Evolutionary conservation across 2,888 invertebrate species (phyloP).

Genomic region (Caenorhabditis japonica): DNA sequence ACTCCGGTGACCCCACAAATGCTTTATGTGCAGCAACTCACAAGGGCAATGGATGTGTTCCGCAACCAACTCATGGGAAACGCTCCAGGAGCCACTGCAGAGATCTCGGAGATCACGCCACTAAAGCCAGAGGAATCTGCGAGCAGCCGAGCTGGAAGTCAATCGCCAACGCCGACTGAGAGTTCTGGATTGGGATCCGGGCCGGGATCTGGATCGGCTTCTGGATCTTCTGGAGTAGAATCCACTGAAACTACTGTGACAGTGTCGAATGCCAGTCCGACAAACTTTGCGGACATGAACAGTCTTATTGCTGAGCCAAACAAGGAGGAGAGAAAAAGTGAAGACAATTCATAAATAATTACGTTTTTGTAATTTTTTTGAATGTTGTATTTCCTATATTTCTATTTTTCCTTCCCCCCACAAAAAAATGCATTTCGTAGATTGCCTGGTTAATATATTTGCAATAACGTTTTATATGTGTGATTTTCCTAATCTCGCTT

Average conservation of each 20-base stretch:
- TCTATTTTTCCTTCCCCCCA: not conserved
- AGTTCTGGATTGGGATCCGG: slow-evolving; percentile 8
- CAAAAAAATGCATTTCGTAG: slow-evolving; percentile 20
- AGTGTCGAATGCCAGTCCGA: slow-evolving; percentile 16
- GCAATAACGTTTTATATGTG: slow-evolving; percentile 50
- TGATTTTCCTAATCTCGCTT: slow-evolving; percentile 31
- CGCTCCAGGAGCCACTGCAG: slow-evolving; percentile 28
- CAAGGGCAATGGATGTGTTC: slow-evolving; percentile 57
- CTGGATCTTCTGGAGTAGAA: no score
- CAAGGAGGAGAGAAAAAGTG: slow-evolving; percentile 18
- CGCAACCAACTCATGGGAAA: slow-evolving; percentile 26
- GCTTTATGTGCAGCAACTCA: slow-evolving; percentile 55
- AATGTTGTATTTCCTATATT: not conserved
- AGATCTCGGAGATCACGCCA: slow-evolving; percentile 18
- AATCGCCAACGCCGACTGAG: slow-evolving; percentile 37
- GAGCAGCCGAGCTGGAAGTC: slow-evolving; percentile 23
- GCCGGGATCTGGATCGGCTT: no score
- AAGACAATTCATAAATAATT: slow-evolving; percentile 6
- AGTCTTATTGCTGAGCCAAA: slow-evolving; percentile 34
- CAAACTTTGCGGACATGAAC: slow-evolving; percentile 52
- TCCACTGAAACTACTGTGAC: not conserved
- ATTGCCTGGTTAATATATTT: slow-evolving; percentile 32
- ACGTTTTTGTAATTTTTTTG: not conserved
- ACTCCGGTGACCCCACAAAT: slow-evolving; percentile 47
- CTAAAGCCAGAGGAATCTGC: slow-evolving; percentile 27